Evolutionary conservation across 2,113 vertebrate genomes (phyloP), one percentile per base, ranked within the genome.

Genomic region (Ophthalmolycus amberensis): DNA sequence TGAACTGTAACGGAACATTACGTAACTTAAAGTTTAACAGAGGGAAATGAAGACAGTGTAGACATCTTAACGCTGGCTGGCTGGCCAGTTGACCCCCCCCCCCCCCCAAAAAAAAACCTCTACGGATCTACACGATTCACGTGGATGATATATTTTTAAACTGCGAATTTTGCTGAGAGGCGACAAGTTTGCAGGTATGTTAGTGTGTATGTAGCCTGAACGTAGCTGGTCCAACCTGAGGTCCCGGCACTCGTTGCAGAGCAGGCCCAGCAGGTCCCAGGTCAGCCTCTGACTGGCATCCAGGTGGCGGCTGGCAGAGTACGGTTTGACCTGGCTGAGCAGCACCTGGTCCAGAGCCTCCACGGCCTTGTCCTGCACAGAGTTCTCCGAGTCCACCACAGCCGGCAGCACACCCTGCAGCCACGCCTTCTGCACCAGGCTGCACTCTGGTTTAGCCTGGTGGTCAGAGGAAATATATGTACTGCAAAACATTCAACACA

Each of bases 331-430:
- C 16, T 93, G 93, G n/a, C 94, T 94, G 62, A 99, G 74, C 81
- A 99, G 59, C 22, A 97, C 78, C 84, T 95, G 93, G 16, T 99
- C 95, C 1, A 99, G 93, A 86, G 94, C 96, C 16, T 98, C 97
- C 87, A 99, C 79, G 25, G 97, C 97, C 86, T 96, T 99, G 75
- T 97, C 97, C 52, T 98, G 97, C 42, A 98, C 96, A 0, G 97
- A 94, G 83, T 16, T 96, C 86, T 99, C 98, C 0, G 87, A 25
- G 80, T 98, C 98, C 77, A 95, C 92, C 84, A 98, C 94, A 0
- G 95, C 95, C 0, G 97, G 97, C 40, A 98, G 85, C 58, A 98
- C 93, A 0, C 97, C 97, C 0, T 83, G 75, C 73, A 99, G 88
- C 97, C 98, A 98, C 1, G 96, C 96, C 88, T 94, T 97, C 94